Evolutionary conservation across 1,140 invertebrate species (phyloP), one percentile per base, ranked within the genome.

Genomic region (Zaprionus davidi): DNA sequence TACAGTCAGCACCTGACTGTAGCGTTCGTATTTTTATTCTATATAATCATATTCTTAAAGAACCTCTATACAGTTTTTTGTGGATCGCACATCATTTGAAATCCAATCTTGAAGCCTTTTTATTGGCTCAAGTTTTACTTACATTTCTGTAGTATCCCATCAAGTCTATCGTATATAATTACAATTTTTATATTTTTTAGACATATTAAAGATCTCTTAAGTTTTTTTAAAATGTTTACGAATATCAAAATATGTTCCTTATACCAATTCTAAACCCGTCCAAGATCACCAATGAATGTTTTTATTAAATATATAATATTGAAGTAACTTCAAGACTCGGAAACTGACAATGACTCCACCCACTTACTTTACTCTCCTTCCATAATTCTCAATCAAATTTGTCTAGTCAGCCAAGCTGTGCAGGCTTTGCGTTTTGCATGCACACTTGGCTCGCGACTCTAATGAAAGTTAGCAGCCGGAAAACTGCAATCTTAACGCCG

Each of bases 391-490:
- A 76, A 63, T 63, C n/a, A 66, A 76, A 64, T 56, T 64, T 65
- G 69, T 70, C 55, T 69, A 60, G 26, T 71, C 68, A 67, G 44
- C 7, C 70, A 72, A 72, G 70, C 70, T 72, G 64, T 60, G 64
- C 22, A n/a, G 34, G 56, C 34, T 49, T 72, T 65, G 49, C 36
- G 69, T 64, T 76, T 76, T 76, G 73, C 73, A 76, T 76, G 73
- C 73, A 59, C 69, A 71, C 57, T 76, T 66, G 62, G 64, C 34
- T 51, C 46, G 20, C 17, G 70, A 72, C 71, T 79, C 84, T 81
- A 88, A 90, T 81, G 75, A 79, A 85, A 79, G 59, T 75, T 70
- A 81, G 85, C 81, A 88, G 84, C 70, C 83, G 80, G 84, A 88
- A 87, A 88, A 83, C 64, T 86, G 82, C 76, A 87, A 79, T 87